Base-by-base conservation (phyloP, 2,113 vertebrate genomes). In the Tautogolabrus adspersus region DNA sequence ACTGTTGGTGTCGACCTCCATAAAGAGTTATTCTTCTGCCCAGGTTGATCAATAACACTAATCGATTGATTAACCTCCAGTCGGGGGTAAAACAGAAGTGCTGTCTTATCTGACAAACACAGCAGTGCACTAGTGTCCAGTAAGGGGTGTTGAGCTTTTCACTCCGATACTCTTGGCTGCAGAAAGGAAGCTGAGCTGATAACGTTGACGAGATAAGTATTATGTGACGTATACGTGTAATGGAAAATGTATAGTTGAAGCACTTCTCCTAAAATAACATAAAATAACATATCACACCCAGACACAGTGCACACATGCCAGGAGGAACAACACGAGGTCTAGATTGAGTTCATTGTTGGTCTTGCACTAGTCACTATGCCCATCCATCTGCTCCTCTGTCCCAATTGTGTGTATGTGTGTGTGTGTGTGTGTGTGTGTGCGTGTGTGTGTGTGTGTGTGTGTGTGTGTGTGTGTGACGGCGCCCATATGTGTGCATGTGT, bases 351-450 rank as follows among this genome's bases (percentile, higher is more conserved):
- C 63, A 77, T 79, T 73, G 83, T 87, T 84, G 57, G 84, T 84
- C 87, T 84, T 81, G 72, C 75, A 83, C 72, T 81, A 52, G 62
- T 68, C 72, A 56, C 66, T 86, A 82, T 80, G 82, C 49, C 79
- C 66, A 52, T 88, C 87, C 88, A 83, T 90, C 88, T 93, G 87
- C 60, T 90, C 72, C 67, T 19, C 23, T 66, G 49, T 86, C 63
- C 84, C 26, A 54, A 65, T 63, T 61, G 72, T 85, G 66, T 60
- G 58, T 62, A 18, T 82, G 34, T 55, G 58, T 65, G 47, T 42
- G 58, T 63, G 37, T 61, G 15, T 44, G n/a, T n/a, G n/a, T n/a
- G n/a, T 54, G 13, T 51, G 22, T 68, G 77, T 81, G 69, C 63
- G 26, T 79, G 63, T 72, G 63, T 70, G 66, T 58, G 78, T 61